Base-by-base conservation (phyloP, 2,797 vertebrate species). In the Sebastes reedi region DNA sequence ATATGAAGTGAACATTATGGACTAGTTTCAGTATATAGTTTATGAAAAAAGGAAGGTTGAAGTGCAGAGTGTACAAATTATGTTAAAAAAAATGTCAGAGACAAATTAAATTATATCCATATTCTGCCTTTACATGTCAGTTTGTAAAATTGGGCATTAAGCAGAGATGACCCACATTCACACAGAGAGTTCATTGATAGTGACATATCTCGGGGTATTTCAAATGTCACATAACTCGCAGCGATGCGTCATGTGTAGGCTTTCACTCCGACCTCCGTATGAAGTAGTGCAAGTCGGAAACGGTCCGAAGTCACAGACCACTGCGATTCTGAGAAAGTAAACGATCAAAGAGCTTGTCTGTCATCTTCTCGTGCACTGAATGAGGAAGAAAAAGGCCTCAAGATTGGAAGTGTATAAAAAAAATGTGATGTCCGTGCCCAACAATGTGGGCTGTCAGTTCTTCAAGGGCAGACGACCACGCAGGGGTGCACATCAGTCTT, bases 221-320 rank as follows among this genome's bases (percentile, higher is more conserved):
- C 18, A 87, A 88, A 89, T 87, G 89, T 90, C 86, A 87, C 60
- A 71, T 80, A 81, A 83, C 75, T 86, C 8, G 24, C 58, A 77
- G 76, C n/a, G 3, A 77, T 83, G 60, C 12, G 54, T 88, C 86
- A 88, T 84, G 67, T 67, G 69, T 27, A 30, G 50, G 34, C 34
- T 71, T 76, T 80, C 54, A 78, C 64, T 83, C 50, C 73, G 77
- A 73, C 27, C 64, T 79, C 66, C 30, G 30, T 6, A 77, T 11
- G 10, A 83, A 81, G 60, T 50, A 25, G 36, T 67, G 54, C 34
- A 67, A 66, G 56, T 79, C 36, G 16, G 46, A 79, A 67, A 78
- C n/a, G 29, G 70, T 72, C 61, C 3, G 4, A 82, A 79, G 65
- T 73, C 59, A 34, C 8, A 42, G 61, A 42, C 39, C 24, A 25